Evolutionary conservation across 1,140 invertebrate species (phyloP).

Genomic region (Maconellicoccus hirsutus): DNA sequence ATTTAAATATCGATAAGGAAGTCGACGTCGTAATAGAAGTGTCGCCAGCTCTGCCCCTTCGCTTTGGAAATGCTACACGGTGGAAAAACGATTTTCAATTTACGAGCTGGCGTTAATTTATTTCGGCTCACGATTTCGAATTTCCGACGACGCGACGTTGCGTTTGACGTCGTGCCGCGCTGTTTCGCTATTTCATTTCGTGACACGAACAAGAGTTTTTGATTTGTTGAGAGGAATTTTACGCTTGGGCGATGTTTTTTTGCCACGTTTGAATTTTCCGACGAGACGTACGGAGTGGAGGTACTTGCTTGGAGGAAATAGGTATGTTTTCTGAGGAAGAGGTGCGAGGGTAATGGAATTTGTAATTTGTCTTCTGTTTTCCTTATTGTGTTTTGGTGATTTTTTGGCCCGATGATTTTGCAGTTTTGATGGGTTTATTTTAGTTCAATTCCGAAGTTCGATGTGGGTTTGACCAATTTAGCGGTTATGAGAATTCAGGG

Average conservation of each 20-base stretch:
- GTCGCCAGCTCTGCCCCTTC: neutral
- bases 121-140: neutral
- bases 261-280: neutral
- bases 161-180: neutral
- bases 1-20: conserved; percentile 5
- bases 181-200: neutral
- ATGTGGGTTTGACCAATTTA: too few relatives aligned
- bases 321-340: too few relatives aligned
- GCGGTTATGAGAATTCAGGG: too few relatives aligned
- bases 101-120: neutral
- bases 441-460: too few relatives aligned
- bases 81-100: neutral
- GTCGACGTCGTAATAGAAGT: neutral
- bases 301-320: too few relatives aligned
- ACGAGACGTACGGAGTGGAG: too few relatives aligned
- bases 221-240: neutral
- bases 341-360: too few relatives aligned
- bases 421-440: too few relatives aligned
- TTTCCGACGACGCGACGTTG: neutral
- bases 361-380: too few relatives aligned
- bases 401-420: too few relatives aligned
- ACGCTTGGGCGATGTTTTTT: neutral
- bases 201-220: neutral
- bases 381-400: too few relatives aligned
- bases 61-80: neutral